Evolutionary conservation across 2,113 vertebrate genomes (phyloP).

Genomic region (Stigmatopora argus): DNA sequence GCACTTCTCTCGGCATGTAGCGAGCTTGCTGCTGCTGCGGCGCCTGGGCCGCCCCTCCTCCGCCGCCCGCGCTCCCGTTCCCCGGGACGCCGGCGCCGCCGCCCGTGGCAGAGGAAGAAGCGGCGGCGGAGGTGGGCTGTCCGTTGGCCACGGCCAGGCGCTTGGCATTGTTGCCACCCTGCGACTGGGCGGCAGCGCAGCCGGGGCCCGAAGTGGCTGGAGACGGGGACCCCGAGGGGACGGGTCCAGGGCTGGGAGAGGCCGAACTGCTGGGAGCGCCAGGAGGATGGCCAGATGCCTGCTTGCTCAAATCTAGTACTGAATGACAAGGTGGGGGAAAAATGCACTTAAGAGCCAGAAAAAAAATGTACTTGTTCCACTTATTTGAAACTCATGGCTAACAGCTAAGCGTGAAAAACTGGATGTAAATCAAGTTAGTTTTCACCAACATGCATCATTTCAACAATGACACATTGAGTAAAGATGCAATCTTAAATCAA

Average conservation of each 20-base stretch:
- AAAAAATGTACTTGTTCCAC: neutral
- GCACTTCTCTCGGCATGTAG: slow-evolving; percentile 99
- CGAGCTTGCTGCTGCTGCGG: slow-evolving; percentile 81
- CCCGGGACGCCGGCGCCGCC: slow-evolving; percentile 52
- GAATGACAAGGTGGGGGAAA: slow-evolving; percentile 19
- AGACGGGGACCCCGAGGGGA: slow-evolving; percentile 83
- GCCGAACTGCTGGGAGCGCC: slow-evolving; percentile 80
- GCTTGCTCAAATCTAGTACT: slow-evolving; percentile 99
- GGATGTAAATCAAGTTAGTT: neutral
- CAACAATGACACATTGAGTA: neutral
- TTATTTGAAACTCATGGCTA: no score
- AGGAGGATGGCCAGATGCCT: slow-evolving; percentile 84
- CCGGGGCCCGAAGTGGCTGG: slow-evolving; percentile 81
- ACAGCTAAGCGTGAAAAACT: neutral
- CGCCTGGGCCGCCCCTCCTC: slow-evolving; percentile 74
- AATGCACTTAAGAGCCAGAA: neutral
- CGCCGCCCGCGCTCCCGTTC: slow-evolving; percentile 56
- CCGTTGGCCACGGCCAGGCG: slow-evolving; percentile 99
- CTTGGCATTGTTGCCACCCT: slow-evolving; percentile 99
- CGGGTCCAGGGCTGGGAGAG: slow-evolving; percentile 96
- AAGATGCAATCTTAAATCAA: no score
- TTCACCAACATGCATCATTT: neutral
- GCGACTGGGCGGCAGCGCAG: slow-evolving; percentile 90
- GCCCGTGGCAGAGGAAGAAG: slow-evolving; percentile 60
- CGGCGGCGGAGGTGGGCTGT: slow-evolving; percentile 82